phyloP scores from a whole-genome alignment of 1,140 invertebrate genomes.

The Sesamia nonagrioides region DNA sequence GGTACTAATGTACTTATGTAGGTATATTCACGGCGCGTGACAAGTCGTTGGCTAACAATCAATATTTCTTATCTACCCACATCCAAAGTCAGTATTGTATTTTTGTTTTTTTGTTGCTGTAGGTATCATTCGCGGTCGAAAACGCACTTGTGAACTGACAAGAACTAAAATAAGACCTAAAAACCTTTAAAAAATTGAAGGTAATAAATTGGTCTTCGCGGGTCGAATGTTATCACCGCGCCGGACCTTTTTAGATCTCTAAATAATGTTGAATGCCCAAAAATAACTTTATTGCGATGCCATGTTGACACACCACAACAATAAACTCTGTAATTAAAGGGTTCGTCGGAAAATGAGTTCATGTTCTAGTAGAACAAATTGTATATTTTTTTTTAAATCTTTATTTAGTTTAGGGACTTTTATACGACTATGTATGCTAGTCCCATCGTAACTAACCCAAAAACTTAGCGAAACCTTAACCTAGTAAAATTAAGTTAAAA shows the following conservation, averaged over 20 bases:
- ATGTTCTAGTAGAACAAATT: too few species aligned
- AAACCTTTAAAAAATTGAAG: not conserved
- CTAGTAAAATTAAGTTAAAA: too few species aligned
- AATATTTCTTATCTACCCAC: conserved; percentile 41
- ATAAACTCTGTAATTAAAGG: too few species aligned
- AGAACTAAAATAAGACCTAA: not conserved
- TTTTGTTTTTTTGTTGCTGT: not conserved
- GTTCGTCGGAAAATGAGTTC: too few species aligned
- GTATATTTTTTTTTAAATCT: too few species aligned
- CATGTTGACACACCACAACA: too few species aligned
- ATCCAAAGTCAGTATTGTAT: conserved; percentile 23
- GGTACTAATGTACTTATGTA: not conserved
- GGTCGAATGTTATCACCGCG: not conserved
- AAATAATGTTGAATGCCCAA: not conserved
- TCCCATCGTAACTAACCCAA: too few species aligned
- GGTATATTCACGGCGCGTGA: conserved; percentile 43
- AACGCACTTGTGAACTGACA: conserved; percentile 1
- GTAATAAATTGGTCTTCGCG: not conserved
- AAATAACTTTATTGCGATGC: too few species aligned
- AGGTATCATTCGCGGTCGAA: not conserved
- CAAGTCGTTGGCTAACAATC: conserved; percentile 43
- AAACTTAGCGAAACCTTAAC: too few species aligned
- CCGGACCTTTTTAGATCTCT: not conserved
- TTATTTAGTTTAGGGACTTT: too few species aligned
- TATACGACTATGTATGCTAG: too few species aligned